Evolutionary conservation across 2,888 invertebrate species (phyloP), one percentile per base, ranked within the genome.

Genomic region (Aphrophora alni): DNA sequence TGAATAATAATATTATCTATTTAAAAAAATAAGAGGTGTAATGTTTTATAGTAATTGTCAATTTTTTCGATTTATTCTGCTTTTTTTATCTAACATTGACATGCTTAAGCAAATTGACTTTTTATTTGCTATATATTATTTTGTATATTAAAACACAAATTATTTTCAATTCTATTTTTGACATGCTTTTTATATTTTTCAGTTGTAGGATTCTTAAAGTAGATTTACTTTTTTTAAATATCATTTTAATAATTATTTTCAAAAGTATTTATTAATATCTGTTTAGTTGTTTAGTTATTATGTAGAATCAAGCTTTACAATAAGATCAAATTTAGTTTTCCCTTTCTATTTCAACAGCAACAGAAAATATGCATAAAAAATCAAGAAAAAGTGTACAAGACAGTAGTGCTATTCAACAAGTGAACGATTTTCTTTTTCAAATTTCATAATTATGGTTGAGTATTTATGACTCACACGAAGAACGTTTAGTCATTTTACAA

Each of bases 401-500:
- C 59, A 59, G 25, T 59, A 59, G 59, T 33, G 27, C 38, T 17
- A 71, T 27, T 28, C 33, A 75, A 51, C 38, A 26, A 69, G 24
- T 33, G 38, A 75, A 81, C 33, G 26, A 77, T 38, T 75, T 74
- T 68, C 21, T 69, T 74, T 51, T 38, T 78, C 69, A 78, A 74
- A 38, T 38, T 77, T 77, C 33, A 74, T 59, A 77, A 70, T 75
- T 25, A 38, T 27, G 17, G 27, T 44, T 24, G 44, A 51, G 74
- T 28, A 25, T 25, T 44, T 72, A 73, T n/a, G 77, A 25, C 81
- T 81, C 78, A 73, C 74, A 74, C 74, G 74, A 73, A 74, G 81
- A 77, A 81, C 81, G 74, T 81, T 81, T 74, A 81, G 81, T 81
- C 81, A 38, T 71, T 26, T 73, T 71, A 38, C 68, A 59, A 69